Base-by-base conservation (phyloP, 2,888 invertebrate genomes). In the Agrotis clavis region DNA sequence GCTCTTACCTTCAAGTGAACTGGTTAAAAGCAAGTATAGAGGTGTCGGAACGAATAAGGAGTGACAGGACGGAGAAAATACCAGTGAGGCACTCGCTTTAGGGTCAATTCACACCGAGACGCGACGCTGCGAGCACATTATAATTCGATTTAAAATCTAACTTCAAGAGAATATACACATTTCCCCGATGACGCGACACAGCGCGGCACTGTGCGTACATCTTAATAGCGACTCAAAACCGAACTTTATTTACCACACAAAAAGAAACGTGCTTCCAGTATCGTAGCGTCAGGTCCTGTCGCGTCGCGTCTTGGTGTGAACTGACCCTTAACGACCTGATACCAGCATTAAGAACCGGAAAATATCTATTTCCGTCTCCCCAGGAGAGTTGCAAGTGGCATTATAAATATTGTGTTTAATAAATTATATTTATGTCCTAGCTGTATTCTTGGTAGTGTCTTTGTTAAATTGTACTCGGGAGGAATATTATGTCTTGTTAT, bases 51-150 rank as follows among this genome's bases (percentile, higher is more conserved):
- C 85, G 51, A 81, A 77, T 77, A 78, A 84, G 77, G 83, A 77
- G 83, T 56, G 75, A 82, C 87, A 83, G 86, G 83, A 83, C 81
- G 84, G 74, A 85, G 85, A 83, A 82, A 77, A 81, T 83, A 83
- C 81, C 79, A 67, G 54, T 60, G 56, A 35, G 76, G 74, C 60
- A 76, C 79, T 83, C 77, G 71, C 69, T 70, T 69, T 41, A 41
- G 41, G 41, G 11, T 41, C 41, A 41, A 41, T 11, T 2, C 11
- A 11, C 11, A 41, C 11, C 11, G 41, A 41, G 9, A 41, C 41
- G 41, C 41, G 41, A 41, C 41, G 41, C 41, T 41, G 11, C 41
- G 41, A 1, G 41, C 41, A 41, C 41, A 2, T 41, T 41, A 9
- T 11, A 41, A 41, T 35, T 7, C 35, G 7, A 41, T 41, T 41